Conservation (phyloP, 1,140 invertebrate species). For the Dryas iulia region DNA sequence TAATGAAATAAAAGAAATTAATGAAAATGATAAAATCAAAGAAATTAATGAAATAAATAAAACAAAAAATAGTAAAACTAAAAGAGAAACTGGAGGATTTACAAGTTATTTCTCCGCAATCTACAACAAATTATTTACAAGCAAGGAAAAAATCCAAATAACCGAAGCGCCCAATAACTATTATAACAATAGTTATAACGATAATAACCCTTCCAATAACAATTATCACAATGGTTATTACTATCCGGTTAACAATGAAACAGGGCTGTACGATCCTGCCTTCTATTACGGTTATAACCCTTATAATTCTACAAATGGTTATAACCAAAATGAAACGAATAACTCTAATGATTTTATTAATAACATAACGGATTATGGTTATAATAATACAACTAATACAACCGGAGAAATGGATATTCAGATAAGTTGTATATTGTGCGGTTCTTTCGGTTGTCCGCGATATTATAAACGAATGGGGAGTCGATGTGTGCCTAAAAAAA, state of each 20-base stretch:
- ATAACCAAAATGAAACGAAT: not conserved
- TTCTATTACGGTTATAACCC: not conserved
- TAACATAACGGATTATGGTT: not conserved
- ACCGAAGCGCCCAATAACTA: not conserved
- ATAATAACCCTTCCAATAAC: not conserved
- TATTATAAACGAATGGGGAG: not conserved
- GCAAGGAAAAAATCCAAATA: not conserved
- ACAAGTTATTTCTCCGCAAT: not conserved
- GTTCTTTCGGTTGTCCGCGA: not conserved
- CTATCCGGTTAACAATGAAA: not conserved
- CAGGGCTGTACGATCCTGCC: not conserved
- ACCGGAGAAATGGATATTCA: not conserved
- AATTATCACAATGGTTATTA: not conserved
- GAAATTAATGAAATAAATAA: not conserved
- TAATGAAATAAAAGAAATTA: not conserved
- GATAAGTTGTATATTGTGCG: not conserved
- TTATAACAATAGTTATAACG: not conserved
- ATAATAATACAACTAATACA: too few relatives aligned
- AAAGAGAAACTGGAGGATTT: not conserved
- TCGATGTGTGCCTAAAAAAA: not conserved
- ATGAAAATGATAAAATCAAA: not conserved
- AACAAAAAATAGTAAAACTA: too few relatives aligned
- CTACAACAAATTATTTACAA: conserved; percentile 18
- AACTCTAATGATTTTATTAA: too few relatives aligned
- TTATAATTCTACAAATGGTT: not conserved